Percentiles rank a stretch among this genome's conserved stretches.
Evolutionary conservation across 2,888 invertebrate genomes (phyloP).

Genomic region (Sthenelais limicola): DNA sequence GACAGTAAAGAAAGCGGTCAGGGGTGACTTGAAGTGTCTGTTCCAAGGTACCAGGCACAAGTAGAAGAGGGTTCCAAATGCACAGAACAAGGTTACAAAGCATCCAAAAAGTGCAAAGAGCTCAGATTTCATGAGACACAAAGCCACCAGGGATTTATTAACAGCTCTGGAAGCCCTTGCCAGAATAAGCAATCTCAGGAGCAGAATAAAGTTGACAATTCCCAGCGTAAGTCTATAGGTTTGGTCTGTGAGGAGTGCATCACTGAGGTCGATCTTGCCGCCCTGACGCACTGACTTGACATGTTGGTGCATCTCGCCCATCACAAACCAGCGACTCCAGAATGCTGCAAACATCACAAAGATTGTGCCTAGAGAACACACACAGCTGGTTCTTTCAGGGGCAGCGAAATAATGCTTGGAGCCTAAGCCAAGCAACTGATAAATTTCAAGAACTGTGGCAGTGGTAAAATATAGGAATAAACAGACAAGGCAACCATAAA

Average conservation of each 20-base stretch:
- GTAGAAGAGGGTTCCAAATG: neutral
- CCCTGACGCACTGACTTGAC: neutral
- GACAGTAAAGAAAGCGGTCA: neutral
- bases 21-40: neutral
- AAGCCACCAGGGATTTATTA: neutral
- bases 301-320: neutral
- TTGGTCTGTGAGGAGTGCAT: neutral
- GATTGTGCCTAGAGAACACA: neutral
- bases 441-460: neutral
- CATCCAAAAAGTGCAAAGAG: neutral
- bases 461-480: neutral
- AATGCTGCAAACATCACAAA: neutral
- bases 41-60: neutral
- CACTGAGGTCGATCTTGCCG: neutral
- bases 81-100: neutral
- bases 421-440: neutral
- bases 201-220: neutral
- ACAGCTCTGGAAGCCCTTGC: neutral
- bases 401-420: neutral
- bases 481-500: neutral
- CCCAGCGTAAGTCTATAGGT: neutral
- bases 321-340: constrained; percentile 10
- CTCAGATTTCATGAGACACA: neutral
- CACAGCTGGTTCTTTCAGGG: neutral
- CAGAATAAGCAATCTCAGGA: neutral